phyloP scores from a whole-genome alignment of 2,888 invertebrate species.

The Andricus quercusramuli region DNA sequence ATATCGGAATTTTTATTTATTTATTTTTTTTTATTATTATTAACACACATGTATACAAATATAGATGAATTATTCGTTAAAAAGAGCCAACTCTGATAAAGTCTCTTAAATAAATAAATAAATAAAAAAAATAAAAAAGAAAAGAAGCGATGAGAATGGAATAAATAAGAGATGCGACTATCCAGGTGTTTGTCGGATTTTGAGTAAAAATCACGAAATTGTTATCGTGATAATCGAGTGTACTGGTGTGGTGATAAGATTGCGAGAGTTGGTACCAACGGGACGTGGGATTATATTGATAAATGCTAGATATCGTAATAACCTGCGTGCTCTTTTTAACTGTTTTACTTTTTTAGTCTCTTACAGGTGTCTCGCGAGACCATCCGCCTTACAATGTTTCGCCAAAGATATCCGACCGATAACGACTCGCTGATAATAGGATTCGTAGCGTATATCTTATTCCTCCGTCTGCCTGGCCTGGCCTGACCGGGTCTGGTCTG shows the following conservation, averaged over 20 bases:
- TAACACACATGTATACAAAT: no score
- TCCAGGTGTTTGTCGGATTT: neutral
- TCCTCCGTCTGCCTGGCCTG: no score
- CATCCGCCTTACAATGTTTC: slow-evolving; percentile 34
- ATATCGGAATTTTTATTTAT: no score
- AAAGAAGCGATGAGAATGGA: neutral
- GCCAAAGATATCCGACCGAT: slow-evolving; percentile 33
- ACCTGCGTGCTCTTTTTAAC: slow-evolving; percentile 16
- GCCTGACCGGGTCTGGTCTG: neutral
- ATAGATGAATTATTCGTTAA: neutral
- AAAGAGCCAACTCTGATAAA: neutral
- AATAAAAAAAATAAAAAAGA: no score
- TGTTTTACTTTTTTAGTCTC: no score
- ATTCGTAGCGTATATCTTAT: neutral
- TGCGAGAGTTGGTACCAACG: slow-evolving; percentile 12
- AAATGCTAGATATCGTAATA: slow-evolving; percentile 15
- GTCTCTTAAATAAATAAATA: no score
- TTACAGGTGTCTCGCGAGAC: slow-evolving; percentile 4
- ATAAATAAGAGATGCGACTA: neutral
- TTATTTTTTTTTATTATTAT: no score
- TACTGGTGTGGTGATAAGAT: slow-evolving; percentile 20
- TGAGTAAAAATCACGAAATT: slow-evolving; percentile 31
- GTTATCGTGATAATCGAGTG: neutral
- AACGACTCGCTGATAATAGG: slow-evolving; percentile 33
- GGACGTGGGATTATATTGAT: neutral